phyloP scores from a whole-genome alignment of 1,140 invertebrate genomes.

The Euura lappo region DNA sequence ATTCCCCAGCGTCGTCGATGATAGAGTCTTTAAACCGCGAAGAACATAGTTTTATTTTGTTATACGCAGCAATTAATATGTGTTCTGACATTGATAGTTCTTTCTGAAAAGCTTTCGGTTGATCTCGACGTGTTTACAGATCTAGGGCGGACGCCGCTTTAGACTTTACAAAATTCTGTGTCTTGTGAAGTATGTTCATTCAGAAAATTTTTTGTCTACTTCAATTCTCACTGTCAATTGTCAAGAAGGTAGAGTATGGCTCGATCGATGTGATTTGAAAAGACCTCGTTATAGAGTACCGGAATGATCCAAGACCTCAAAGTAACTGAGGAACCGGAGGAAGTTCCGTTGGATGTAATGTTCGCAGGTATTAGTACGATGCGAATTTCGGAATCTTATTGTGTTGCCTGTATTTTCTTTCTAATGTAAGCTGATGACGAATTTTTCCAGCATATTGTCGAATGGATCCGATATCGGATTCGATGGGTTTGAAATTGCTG shows the following conservation, averaged over 20 bases:
- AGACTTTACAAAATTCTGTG: background rate
- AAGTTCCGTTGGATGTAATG: constrained; percentile 37
- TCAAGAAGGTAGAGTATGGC: too few relatives aligned
- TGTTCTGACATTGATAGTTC: background rate
- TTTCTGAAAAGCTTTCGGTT: background rate
- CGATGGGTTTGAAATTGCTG: constrained; percentile 24
- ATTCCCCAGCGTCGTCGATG: background rate
- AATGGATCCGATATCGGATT: constrained; percentile 37
- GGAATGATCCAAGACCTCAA: background rate
- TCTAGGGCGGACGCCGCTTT: background rate
- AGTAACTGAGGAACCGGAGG: constrained; percentile 15
- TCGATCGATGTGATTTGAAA: background rate
- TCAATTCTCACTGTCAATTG: too few relatives aligned
- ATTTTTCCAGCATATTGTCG: constrained; percentile 36
- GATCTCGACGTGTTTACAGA: background rate
- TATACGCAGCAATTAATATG: background rate
- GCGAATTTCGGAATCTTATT: background rate
- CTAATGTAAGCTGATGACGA: background rate
- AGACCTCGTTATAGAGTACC: background rate
- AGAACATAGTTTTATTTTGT: background rate
- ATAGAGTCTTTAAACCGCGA: background rate
- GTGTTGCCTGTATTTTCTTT: background rate
- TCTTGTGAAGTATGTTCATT: background rate
- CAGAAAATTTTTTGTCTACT: too few relatives aligned
- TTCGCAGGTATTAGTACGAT: constrained; percentile 33